A percentile compares a stretch with the other conserved stretches of the same genome.
Evolutionary conservation across 2,888 invertebrate genomes (phyloP).

Genomic region (Allacma fusca): DNA sequence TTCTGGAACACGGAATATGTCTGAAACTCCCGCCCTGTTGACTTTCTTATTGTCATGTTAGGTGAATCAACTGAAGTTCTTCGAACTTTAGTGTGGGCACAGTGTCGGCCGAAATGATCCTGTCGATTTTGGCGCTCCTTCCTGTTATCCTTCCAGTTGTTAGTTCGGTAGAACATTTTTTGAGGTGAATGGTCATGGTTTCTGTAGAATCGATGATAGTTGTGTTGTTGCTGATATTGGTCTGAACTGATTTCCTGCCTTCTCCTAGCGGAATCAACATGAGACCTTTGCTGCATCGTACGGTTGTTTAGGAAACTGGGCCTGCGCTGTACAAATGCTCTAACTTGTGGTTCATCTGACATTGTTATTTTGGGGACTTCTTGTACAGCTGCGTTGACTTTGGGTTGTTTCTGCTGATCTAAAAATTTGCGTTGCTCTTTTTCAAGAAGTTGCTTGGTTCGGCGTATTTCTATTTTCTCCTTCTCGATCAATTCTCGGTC

Average conservation of each 20-base stretch:
- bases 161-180: background rate
- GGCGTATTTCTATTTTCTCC: background rate
- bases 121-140: background rate
- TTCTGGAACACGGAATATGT: too few relatives aligned
- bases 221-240: background rate
- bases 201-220: background rate
- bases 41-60: too few relatives aligned
- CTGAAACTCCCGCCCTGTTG: too few relatives aligned
- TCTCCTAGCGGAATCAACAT: background rate
- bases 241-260: background rate
- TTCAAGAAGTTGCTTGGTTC: background rate
- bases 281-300: background rate
- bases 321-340: too few relatives aligned
- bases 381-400: too few relatives aligned
- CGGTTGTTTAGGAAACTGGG: background rate
- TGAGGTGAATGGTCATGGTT: background rate
- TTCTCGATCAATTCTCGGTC: constrained; percentile 11
- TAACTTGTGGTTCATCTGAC: too few relatives aligned
- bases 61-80: too few relatives aligned
- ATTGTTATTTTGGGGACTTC: too few relatives aligned
- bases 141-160: background rate
- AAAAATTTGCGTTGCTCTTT: background rate
- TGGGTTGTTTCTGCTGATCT: background rate
- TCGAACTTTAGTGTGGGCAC: too few relatives aligned
- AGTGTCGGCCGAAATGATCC: background rate